Conservation (phyloP, 2,113 vertebrate genomes). For the Recurvirostra avosetta region DNA sequence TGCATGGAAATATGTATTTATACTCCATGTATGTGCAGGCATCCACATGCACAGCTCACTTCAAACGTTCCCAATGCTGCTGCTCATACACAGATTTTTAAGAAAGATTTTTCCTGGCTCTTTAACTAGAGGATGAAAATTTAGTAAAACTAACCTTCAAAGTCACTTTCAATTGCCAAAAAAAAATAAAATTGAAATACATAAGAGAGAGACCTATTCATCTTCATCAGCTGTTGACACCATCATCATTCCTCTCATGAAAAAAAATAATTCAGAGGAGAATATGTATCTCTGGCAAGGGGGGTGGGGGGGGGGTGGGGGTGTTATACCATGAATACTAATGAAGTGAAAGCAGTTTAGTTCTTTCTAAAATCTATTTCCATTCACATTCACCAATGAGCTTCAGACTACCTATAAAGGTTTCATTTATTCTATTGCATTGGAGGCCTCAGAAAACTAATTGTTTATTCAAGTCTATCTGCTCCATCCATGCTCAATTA, state of each 20-base stretch:
- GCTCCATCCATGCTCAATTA: conserved; percentile 59
- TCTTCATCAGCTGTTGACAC: conserved; percentile 79
- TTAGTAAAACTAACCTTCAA: conserved; percentile 40
- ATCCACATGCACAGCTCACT: background rate
- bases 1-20: background rate
- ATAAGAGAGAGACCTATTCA: conserved; percentile 66
- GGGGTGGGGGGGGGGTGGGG: background rate
- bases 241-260: conserved; percentile 66
- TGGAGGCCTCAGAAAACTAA: conserved; percentile 48
- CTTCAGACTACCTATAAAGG: conserved; percentile 46
- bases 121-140: conserved; percentile 37
- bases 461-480: conserved; percentile 70
- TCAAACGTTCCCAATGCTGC: background rate
- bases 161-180: conserved; percentile 34
- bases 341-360: conserved; percentile 63
- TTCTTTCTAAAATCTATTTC: conserved; percentile 69
- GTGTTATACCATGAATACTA: conserved; percentile 72
- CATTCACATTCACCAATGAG: conserved; percentile 65
- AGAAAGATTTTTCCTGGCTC: background rate
- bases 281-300: conserved; percentile 54
- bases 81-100: background rate
- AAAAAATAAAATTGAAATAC: background rate
- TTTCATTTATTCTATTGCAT: conserved; percentile 58
- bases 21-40: background rate
- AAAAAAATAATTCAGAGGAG: conserved; percentile 72